Percentiles rank a stretch among this genome's conserved stretches.
phyloP scores from a whole-genome alignment of 2,888 invertebrate genomes.

The Diogma glabrata region DNA sequence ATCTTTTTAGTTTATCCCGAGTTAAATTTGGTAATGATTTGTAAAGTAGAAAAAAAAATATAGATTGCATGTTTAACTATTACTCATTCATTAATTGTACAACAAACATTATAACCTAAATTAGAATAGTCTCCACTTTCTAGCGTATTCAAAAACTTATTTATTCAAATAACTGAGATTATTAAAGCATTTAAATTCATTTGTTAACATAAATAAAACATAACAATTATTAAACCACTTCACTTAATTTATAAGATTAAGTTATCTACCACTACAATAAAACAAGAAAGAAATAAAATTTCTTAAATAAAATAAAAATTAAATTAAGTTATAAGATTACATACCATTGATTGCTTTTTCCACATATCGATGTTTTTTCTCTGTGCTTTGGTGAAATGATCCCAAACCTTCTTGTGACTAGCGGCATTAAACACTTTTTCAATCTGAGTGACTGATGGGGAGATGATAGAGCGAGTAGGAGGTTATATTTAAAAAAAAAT shows the following conservation, averaged over 20 bases:
- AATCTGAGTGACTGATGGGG: constrained; percentile 88
- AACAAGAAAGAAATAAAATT: constrained; percentile 1
- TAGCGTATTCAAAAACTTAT: no score
- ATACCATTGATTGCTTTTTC: constrained; percentile 95
- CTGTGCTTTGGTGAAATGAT: constrained; percentile 99
- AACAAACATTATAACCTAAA: no score
- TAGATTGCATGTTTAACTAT: no score
- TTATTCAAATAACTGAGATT: no score
- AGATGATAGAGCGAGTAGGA: constrained; percentile 33
- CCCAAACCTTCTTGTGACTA: constrained; percentile 97
- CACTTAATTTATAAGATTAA: not conserved
- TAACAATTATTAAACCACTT: no score
- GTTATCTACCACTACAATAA: not conserved
- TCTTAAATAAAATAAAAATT: constrained; percentile 8
- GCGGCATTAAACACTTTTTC: constrained; percentile 94
- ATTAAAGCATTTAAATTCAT: no score
- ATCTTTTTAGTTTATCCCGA: no score
- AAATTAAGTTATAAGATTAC: constrained; percentile 27
- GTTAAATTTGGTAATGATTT: no score
- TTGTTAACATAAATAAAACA: no score
- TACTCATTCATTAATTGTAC: no score
- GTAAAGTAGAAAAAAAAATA: no score
- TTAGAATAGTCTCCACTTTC: no score
- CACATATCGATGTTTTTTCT: constrained; percentile 97
- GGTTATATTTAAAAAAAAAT: constrained; percentile 17